Base-by-base conservation (phyloP, 2,797 vertebrate genomes). In the Girardinus metallicus region DNA sequence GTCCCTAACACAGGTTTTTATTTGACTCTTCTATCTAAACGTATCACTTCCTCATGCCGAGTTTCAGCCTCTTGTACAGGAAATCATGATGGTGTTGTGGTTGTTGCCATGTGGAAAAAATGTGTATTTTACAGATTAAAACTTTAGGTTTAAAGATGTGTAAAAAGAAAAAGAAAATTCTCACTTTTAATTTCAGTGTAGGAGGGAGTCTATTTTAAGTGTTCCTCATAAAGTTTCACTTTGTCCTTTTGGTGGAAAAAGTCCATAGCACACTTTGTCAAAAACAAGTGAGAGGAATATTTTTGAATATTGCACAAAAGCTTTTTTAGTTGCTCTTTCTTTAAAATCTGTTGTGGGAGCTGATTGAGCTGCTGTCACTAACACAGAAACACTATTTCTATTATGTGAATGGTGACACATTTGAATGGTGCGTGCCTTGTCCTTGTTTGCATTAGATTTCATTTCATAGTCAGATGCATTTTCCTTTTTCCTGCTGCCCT, bases 401-500 rank as follows among this genome's bases (percentile, higher is more conserved):
- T 82, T 84, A 75, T 86, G n/a, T 80, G 62, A 64, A 43, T 5
- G 23, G 74, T 18, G 43, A 76, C 51, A 60, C 51, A 86, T 90
- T 86, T 89, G 77, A 85, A 87, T 86, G 64, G 23, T 57, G 71
- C 4, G 3, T 77, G 15, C 77, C 71, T 79, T 39, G 53, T 74
- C 73, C 82, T 85, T 74, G 31, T 85, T 76, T 79, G 79, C 76
- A 87, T 93, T 72, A 77, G 80, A 87, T 79, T 80, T 84, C 6
- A 41, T 39, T 75, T 55, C 75, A 80, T 16, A 18, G 55, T 18
- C 46, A 13, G 13, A 12, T 18, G 0, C 60, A 70, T 72, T 51
- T 84, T 90, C 84, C 85, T 71, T 83, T 79, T 88, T 86, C 85
- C 83, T 89, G 21, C 71, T 84, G 55, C n/a, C 57, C n/a, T 29